Conservation (phyloP, 2,113 vertebrate species). For the Microtus montanus region DNA sequence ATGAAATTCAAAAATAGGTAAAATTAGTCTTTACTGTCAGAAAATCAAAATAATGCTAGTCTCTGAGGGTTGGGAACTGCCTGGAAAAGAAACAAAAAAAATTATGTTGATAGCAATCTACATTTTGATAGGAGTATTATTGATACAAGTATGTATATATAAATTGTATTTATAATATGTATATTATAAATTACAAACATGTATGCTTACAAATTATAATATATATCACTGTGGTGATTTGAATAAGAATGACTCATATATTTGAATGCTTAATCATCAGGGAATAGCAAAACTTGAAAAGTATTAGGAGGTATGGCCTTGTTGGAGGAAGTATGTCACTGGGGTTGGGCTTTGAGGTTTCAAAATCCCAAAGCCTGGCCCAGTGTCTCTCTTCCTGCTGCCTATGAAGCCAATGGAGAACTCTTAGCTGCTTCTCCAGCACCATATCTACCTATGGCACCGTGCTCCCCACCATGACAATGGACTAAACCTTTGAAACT, state of each 20-base stretch:
- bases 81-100: neutral
- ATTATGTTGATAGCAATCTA: neutral
- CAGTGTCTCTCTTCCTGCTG: neutral
- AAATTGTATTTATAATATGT: neutral
- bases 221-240: neutral
- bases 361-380: neutral
- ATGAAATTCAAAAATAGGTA: constrained; percentile 24
- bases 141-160: neutral
- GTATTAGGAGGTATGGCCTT: neutral
- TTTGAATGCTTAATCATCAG: neutral
- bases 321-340: neutral
- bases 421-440: neutral
- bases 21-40: neutral
- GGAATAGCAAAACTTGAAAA: neutral
- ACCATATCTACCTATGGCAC: neutral
- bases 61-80: neutral
- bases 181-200: neutral
- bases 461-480: neutral
- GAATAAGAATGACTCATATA: neutral
- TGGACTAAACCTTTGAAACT: neutral
- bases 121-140: neutral
- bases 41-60: neutral
- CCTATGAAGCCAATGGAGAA: neutral
- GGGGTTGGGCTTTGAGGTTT: too few species aligned
- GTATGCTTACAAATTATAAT: too few species aligned